Conservation (phyloP, 2,797 vertebrate species). For the Hephaestus fuliginosus region DNA sequence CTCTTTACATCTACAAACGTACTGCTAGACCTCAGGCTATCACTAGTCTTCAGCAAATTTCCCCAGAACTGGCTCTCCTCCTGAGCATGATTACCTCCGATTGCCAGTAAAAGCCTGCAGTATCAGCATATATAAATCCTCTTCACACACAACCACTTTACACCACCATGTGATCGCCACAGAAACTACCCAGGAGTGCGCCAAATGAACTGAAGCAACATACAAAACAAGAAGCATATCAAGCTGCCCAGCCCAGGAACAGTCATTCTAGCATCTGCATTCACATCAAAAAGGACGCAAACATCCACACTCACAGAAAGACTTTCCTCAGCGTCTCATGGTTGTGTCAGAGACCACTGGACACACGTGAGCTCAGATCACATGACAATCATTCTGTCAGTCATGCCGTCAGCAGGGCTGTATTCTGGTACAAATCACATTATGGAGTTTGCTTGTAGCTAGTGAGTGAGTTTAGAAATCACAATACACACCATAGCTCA, state of each 20-base stretch:
- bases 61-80: conserved; percentile 9
- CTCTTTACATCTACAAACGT: conserved; percentile 1
- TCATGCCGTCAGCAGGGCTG: too few species aligned
- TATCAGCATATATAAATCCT: conserved; percentile 16
- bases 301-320: neutral
- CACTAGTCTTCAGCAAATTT: neutral
- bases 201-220: neutral
- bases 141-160: conserved; percentile 2
- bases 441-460: too few species aligned
- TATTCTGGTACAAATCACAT: too few species aligned
- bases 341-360: neutral
- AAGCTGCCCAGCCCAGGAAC: neutral
- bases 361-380: neutral
- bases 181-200: neutral
- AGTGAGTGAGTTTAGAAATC: neutral
- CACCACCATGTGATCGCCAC: neutral
- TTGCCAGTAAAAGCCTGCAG: conserved; percentile 41
- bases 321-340: too few species aligned
- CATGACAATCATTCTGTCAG: too few species aligned
- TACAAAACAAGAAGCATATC: neutral
- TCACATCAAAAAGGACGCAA: neutral
- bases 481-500: neutral
- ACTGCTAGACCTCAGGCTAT: neutral
- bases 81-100: conserved; percentile 18
- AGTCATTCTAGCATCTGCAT: neutral